These are phyloP conservation scores for Drosophila bipectinata DNA, from an alignment of 1,140 invertebrate genomes.

Conservation along the genomic window DNA sequence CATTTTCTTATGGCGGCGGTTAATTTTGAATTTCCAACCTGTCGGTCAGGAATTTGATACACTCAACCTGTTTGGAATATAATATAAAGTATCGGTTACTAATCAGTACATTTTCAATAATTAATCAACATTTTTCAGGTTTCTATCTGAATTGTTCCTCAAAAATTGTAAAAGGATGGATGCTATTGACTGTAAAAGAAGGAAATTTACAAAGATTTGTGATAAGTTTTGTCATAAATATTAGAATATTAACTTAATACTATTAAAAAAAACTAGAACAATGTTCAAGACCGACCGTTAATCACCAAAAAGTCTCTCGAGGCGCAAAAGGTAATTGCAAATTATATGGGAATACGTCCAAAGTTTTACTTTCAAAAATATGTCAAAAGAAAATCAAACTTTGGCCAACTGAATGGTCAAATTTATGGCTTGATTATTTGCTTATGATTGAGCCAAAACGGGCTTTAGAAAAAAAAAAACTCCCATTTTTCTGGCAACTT, in stretches of 20 bases:
- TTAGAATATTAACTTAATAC: neutral
- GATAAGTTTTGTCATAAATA: neutral
- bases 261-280: slow-evolving; percentile 33
- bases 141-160: neutral
- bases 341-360: slow-evolving; percentile 63
- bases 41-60: slow-evolving; percentile 5
- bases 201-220: too few relatives aligned
- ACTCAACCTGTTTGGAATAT: slow-evolving; percentile 26
- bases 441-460: slow-evolving; percentile 62
- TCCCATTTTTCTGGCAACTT: slow-evolving; percentile 66
- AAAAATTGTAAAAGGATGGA: neutral
- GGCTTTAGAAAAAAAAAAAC: slow-evolving; percentile 20
- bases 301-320: slow-evolving; percentile 59
- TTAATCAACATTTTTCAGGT: neutral
- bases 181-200: too few relatives aligned
- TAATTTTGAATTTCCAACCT: slow-evolving; percentile 38
- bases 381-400: slow-evolving; percentile 58
- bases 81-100: neutral
- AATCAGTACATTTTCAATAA: slow-evolving; percentile 2
- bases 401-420: slow-evolving; percentile 55
- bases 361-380: slow-evolving; percentile 69
- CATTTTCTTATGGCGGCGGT: slow-evolving; percentile 5
- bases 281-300: slow-evolving; percentile 32
- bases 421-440: slow-evolving; percentile 81
- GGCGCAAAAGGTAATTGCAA: slow-evolving; percentile 62